Base-by-base conservation (phyloP, 2,797 vertebrate species). In the Anguilla megastoma region DNA sequence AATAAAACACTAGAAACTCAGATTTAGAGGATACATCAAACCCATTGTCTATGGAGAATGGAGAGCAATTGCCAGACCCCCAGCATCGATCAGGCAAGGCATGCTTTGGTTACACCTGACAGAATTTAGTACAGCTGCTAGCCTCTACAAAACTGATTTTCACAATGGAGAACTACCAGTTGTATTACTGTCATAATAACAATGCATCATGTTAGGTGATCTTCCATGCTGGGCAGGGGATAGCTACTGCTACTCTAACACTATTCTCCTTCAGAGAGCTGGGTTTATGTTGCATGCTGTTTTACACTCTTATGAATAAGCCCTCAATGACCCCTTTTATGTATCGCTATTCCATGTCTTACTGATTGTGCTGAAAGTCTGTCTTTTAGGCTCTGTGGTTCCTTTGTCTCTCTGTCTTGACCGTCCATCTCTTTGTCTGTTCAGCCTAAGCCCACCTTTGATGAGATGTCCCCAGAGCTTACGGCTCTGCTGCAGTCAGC, bases 401-500 rank as follows among this genome's bases (percentile, higher is more conserved):
- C 85, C 76, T 86, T 45, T 71, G 85, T 91, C 33, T 91, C 7
- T 36, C 52, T 90, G 87, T 91, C 86, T 88, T 95, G 94, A 96
- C 95, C 95, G 89, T 95, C 50, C 91, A 86, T 96, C 94, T 96
- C 94, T 96, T 90, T 96, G 92, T 96, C 91, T 92, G n/a, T 94
- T 92, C 95, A 98, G 98, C 97, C 97, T 90, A 98, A 98, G 93
- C 97, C 97, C 50, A 94, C 96, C 80, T 95, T 96, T 88, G 94
- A 96, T 91, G 97, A 98, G 94, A 98, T 98, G 96, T 96, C 97
- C 93, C 95, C 97, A 93, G 93, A 97, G 94, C 97, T 98, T 95
- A 97, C 96, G 87, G 97, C 96, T 95, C 95, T 98, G 87, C 95
- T 99, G 95, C 97, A 97, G 86, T 98, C 98, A 0, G 96, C 98